Base-by-base conservation (phyloP, 2,113 vertebrate genomes). In the Onychorhynchus coronatus region DNA sequence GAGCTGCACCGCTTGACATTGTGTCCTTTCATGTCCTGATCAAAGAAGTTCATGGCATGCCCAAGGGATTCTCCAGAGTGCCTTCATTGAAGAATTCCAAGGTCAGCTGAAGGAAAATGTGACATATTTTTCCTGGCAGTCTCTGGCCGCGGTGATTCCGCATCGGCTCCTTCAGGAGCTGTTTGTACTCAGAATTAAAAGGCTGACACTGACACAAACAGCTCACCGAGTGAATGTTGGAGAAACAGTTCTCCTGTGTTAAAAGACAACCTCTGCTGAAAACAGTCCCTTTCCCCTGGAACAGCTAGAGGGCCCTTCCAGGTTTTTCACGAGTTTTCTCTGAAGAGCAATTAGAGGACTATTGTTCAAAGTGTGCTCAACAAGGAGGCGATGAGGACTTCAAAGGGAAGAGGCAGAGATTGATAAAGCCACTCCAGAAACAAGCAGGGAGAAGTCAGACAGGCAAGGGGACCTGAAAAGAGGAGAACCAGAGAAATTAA, bases 271-370 rank as follows among this genome's bases (percentile, higher is more conserved):
- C 56, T 72, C 6, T 79, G 37, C 71, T 68, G 68, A 14, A 21
- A 71, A 37, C 70, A 46, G 77, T 12, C 80, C 80, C 73, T 86
- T 39, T 80, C 72, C 84, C 59, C 87, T 82, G 77, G 9, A 95
- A 85, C 89, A 94, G 93, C 91, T 46, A 68, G 91, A 94, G 95
- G 89, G 87, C 94, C 71, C 87, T 93, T 96, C 87, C 91, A 89
- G 70, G 74, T 80, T 80, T 74, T 66, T 96, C 81, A 70, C 1
- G 2, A 88, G 79, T 92, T 92, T 89, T 91, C 91, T 96, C 96
- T 96, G 85, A 96, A 97, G 94, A 96, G 91, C 91, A 97, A 96
- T 96, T 97, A 94, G 81, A 79, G 94, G 91, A 82, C 61, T 50
- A 47, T 89, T 97, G 96, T 96, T 96, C 91, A 59, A 96, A 96